Base-by-base conservation (phyloP, 2,888 invertebrate species). In the Choreutis nemorana region DNA sequence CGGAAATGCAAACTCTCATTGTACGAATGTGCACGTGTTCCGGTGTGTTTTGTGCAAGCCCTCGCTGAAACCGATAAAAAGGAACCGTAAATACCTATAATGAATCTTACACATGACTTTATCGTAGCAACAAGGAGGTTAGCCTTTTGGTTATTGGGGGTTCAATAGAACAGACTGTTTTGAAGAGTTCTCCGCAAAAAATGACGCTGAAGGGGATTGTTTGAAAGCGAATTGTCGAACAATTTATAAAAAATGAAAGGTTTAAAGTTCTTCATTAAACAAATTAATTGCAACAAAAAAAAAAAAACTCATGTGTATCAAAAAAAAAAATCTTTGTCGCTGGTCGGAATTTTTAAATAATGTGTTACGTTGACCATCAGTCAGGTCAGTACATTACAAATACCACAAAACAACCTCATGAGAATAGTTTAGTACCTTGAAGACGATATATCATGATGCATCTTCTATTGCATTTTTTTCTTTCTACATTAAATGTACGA, bases 1-100 rank as follows among this genome's bases (percentile, higher is more conserved):
- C 77, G 78, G 78, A 78, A 78, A 78, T 78, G 78, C 78, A 78
- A 77, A 78, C 68, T 68, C 58, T 54, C 56, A 67, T 78, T 78
- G 73, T 77, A 75, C 73, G 56, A 70, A 71, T 50, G 59, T 73
- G 73, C 78, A 77, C 78, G 78, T 77, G 78, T 72, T 68, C 75
- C 75, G 73, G 70, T 53, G 48, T 48, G 66, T 70, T 73, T 67
- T 73, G 67, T 71, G 56, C 56, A 54, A 55, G 55, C 58, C 59
- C 64, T 52, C 45, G 50, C 22, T 23, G 24, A n/a, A 14, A 14
- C n/a, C 14, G 42, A 45, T 45, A 50, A 51, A 26, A 50, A 53
- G 52, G 44, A 44, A 50, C 50, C 59, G 47, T 45, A 51, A 57
- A 65, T 65, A 62, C 65, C 34, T 61, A 37, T 38, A 48, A 45